Evolutionary conservation across 92 coral and sea anemone species (phyloP), one percentile per base, ranked within the genome.

Genomic region (Parazoanthus swiftii): DNA sequence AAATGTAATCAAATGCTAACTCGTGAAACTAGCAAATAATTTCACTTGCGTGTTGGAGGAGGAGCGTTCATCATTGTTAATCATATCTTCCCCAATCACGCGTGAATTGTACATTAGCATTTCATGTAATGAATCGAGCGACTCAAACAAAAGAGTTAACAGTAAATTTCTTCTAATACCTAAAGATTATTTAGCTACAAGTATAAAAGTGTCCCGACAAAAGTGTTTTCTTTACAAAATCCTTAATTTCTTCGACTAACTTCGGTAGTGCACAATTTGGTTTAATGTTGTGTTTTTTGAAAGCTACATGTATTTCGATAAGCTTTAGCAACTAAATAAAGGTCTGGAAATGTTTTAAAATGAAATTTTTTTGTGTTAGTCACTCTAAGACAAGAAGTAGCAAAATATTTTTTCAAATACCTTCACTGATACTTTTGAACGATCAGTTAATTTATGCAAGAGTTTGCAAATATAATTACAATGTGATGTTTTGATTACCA

Each of bases 371-470:
- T 76, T 76, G 81, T 76, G 81, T 76, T 76, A 77, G 81, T 77
- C 43, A 43, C 63, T 77, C 63, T 43, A 77, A 77, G 81, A 77
- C 81, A 77, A 77, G 81, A 77, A 77, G 63, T 77, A 77, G 59
- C 81, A 77, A 77, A 77, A 42, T 43, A 77, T 77, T 77, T 42
- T 77, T 77, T 8, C 26, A 77, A 77, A 9, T 77, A 77, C 81
- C 81, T 77, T 77, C 81, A 77, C 81, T 77, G 36, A 77, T 77
- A 77, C 81, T 77, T 77, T 77, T 77, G 81, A 77, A 77, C 81
- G 81, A 77, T 18, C 81, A 39, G 18, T 77, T 77, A 46, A 77
- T 23, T 18, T 77, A 77, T 77, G 33, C 63, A 77, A 77, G 81
- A 26, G 81, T 77, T 77, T 77, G 66, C 81, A 46, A 46, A 43